These are phyloP conservation scores for Limnephilus lunatus DNA, from an alignment of 2,888 invertebrate species.

Conservation along the genomic window DNA sequence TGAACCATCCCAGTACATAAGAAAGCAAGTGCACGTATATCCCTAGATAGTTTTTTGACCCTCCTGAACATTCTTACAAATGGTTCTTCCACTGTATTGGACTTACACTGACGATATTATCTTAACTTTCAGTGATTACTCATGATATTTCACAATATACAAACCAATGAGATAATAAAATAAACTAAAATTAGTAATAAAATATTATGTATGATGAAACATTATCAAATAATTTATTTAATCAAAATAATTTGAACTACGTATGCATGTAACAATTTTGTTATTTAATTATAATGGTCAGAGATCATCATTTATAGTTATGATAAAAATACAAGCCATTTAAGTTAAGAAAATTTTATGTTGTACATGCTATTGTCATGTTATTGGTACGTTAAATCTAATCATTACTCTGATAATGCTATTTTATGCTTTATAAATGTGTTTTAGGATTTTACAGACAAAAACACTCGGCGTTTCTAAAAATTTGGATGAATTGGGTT, in stretches of 20 bases:
- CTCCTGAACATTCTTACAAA: too few relatives aligned
- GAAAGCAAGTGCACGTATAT: too few relatives aligned
- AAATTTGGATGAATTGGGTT: too few relatives aligned
- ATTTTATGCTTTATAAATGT: background rate
- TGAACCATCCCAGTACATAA: too few relatives aligned
- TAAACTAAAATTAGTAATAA: background rate
- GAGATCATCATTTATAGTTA: background rate
- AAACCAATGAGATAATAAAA: background rate
- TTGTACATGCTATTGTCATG: background rate
- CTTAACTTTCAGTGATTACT: background rate
- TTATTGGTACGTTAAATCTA: background rate
- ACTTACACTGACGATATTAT: background rate
- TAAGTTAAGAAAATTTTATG: background rate
- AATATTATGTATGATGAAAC: background rate
- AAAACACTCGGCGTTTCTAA: background rate
- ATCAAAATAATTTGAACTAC: background rate
- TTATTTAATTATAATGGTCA: background rate
- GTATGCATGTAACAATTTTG: background rate
- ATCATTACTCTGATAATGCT: background rate
- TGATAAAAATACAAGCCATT: background rate
- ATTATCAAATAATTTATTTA: background rate
- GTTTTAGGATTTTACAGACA: background rate
- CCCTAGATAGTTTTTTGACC: too few relatives aligned
- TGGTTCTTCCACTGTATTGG: too few relatives aligned
- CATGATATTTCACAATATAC: too few relatives aligned